A percentile compares a stretch with the other conserved stretches of the same genome.
These are phyloP conservation scores for Acipenser transmontanus DNA, from an alignment of 2,797 vertebrate species.

Conservation along the genomic window DNA sequence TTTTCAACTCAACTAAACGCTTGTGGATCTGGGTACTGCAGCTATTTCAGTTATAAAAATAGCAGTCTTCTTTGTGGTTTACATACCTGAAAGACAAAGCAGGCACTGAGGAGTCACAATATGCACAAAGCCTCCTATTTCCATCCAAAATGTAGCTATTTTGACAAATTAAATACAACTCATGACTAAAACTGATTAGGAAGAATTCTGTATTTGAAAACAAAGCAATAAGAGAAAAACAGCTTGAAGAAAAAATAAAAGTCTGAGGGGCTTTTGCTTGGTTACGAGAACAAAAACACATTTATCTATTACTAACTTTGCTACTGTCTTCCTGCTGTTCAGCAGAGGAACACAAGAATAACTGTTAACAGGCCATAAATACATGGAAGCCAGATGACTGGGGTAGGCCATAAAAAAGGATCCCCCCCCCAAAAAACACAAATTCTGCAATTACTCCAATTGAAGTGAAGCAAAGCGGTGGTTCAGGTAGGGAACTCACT, in stretches of 20 bases:
- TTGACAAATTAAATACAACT: too few relatives aligned
- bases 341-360: slow-evolving; percentile 25
- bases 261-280: background rate
- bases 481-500: too few relatives aligned
- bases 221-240: slow-evolving; percentile 1
- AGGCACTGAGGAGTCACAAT: too few relatives aligned
- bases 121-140: too few relatives aligned
- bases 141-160: too few relatives aligned
- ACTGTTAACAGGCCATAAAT: slow-evolving; percentile 33
- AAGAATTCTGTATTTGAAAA: background rate
- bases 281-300: slow-evolving; percentile 17
- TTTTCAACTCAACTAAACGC: too few relatives aligned
- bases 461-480: slow-evolving; percentile 7
- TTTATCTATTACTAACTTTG: background rate
- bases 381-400: slow-evolving; percentile 37
- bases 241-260: too few relatives aligned
- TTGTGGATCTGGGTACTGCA: too few relatives aligned
- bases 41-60: too few relatives aligned
- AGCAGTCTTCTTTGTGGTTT: too few relatives aligned
- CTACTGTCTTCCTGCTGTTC: slow-evolving; percentile 25
- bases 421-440: slow-evolving; percentile 24
- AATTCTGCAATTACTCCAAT: slow-evolving; percentile 32
- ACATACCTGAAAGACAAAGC: too few relatives aligned
- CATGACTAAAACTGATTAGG: too few relatives aligned
- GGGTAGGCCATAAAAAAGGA: slow-evolving; percentile 16